These are phyloP conservation scores for Aphelinus certus DNA, from an alignment of 1,140 invertebrate species.

Conservation along the genomic window DNA sequence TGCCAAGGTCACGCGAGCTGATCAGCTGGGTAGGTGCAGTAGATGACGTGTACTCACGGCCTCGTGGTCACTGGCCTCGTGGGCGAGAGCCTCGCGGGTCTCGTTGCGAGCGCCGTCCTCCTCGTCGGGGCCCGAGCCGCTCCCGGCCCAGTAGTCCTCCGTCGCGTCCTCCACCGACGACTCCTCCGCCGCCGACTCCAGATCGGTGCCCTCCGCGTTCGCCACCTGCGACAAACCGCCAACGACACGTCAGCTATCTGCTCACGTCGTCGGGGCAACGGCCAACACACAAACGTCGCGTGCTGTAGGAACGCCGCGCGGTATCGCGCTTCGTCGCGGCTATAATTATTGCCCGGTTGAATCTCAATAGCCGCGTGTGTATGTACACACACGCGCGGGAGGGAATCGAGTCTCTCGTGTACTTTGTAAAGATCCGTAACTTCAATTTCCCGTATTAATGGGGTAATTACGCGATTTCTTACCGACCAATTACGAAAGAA, in stretches of 20 bases:
- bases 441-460: slow-evolving; percentile 5
- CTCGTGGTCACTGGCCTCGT: slow-evolving; percentile 75
- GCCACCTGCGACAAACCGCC: slow-evolving; percentile 44
- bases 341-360: too few species aligned
- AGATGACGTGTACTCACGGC: slow-evolving; percentile 66
- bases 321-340: too few species aligned
- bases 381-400: too few species aligned
- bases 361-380: too few species aligned
- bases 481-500: not conserved
- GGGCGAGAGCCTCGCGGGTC: slow-evolving; percentile 72
- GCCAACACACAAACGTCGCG: too few species aligned
- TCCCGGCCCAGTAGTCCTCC: slow-evolving; percentile 65
- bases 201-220: slow-evolving; percentile 51
- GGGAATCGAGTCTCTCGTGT: too few species aligned
- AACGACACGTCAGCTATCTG: too few species aligned
- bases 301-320: too few species aligned
- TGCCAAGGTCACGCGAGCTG: too few species aligned
- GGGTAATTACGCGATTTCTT: not conserved
- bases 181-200: slow-evolving; percentile 55
- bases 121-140: slow-evolving; percentile 61
- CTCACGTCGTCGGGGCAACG: too few species aligned
- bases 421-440: not conserved
- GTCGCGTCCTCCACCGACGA: slow-evolving; percentile 58
- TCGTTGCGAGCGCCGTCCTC: slow-evolving; percentile 67
- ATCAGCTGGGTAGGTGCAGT: not conserved